Conservation (phyloP, 2,797 vertebrate species). For the Tapirus indicus region DNA sequence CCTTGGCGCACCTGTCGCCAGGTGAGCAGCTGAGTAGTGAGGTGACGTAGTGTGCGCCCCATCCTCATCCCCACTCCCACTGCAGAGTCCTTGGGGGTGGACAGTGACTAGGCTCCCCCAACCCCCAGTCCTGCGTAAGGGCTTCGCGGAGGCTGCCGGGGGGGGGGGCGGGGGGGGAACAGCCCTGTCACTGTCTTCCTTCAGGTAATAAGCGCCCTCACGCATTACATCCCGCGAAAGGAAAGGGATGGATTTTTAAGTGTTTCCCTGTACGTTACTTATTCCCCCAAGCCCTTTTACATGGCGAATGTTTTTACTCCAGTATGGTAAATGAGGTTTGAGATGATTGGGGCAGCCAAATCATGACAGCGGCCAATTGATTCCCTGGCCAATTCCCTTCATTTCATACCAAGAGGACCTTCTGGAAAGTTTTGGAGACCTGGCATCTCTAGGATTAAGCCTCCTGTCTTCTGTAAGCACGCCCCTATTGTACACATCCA, state of each 20-base stretch:
- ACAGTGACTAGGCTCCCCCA: background rate
- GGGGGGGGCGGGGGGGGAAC: too few relatives aligned
- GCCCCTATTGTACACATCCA: background rate
- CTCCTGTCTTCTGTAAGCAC: background rate
- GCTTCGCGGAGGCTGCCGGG: background rate
- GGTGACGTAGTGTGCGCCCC: rapidly evolving
- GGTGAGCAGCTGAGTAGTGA: background rate
- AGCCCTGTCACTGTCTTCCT: background rate
- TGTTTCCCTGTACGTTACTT: background rate
- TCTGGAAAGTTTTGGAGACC: background rate
- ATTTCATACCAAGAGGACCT: background rate
- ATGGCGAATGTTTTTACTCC: background rate
- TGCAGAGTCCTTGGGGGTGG: background rate
- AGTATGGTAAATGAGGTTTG: background rate
- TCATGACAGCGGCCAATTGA: background rate
- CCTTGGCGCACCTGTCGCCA: background rate
- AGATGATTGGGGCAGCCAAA: background rate
- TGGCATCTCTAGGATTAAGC: background rate
- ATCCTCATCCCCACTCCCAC: background rate
- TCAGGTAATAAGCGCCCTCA: background rate
- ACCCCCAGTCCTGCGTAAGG: background rate
- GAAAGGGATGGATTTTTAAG: background rate
- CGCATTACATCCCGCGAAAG: background rate
- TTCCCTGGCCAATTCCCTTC: background rate
- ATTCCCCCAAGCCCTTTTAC: background rate